These are phyloP conservation scores for Hypselothyrea guttata DNA, from an alignment of 2,888 invertebrate genomes.

Conservation along the genomic window DNA sequence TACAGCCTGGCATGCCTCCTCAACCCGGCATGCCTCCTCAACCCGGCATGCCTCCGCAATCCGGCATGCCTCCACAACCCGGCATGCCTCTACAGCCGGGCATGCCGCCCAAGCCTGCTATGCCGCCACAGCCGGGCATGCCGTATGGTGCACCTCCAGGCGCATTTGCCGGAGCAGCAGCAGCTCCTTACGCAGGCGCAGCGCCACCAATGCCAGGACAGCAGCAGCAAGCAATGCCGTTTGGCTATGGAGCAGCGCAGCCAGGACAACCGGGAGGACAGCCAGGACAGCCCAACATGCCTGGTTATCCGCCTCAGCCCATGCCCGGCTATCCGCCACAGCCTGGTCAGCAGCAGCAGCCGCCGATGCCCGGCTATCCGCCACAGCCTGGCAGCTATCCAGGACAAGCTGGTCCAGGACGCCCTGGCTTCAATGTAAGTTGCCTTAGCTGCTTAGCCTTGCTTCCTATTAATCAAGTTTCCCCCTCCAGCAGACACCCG, in stretches of 20 bases:
- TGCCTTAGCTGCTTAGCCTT: background rate
- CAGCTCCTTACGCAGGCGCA: conserved; percentile 28
- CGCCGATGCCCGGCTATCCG: conserved; percentile 59
- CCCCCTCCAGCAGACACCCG: conserved; percentile 70
- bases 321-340: conserved; percentile 54
- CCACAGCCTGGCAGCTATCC: conserved; percentile 67
- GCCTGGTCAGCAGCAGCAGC: conserved; percentile 59
- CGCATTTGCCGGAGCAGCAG: conserved; percentile 27
- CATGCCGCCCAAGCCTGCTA: background rate
- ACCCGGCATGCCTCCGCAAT: conserved; percentile 9
- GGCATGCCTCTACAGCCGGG: background rate
- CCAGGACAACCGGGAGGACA: conserved; percentile 29
- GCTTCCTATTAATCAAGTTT: background rate
- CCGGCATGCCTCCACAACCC: conserved; percentile 1
- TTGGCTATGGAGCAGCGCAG: conserved; percentile 35
- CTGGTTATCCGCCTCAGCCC: conserved; percentile 32
- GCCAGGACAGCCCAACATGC: conserved; percentile 6
- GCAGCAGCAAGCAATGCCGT: conserved; percentile 35
- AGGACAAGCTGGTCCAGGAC: conserved; percentile 57
- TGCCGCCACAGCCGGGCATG: conserved; percentile 4
- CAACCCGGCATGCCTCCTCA: conserved; percentile 3
- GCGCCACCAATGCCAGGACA: conserved; percentile 50
- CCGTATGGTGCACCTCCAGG: conserved; percentile 5
- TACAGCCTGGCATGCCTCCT: conserved; percentile 6
- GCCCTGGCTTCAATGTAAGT: conserved; percentile 76